Evolutionary conservation across 1,140 invertebrate species (phyloP), one percentile per base, ranked within the genome.

Genomic region (Eupristina koningsbergeri): DNA sequence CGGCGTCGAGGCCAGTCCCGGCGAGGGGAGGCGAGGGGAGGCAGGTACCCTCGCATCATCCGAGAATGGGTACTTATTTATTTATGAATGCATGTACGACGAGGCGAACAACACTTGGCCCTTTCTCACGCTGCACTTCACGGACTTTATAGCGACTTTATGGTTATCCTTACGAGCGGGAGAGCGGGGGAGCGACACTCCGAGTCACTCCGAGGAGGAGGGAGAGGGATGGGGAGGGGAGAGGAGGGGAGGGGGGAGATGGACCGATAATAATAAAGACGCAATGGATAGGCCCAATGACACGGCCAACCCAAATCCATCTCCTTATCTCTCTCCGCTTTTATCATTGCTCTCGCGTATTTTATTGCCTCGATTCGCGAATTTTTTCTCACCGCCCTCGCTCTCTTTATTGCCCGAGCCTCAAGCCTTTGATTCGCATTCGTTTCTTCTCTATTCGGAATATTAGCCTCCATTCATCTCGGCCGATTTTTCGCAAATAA

Each of bases 121-220:
- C 73, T 85, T 85, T 85, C 85, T 85, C 85, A 85, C 85, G 85
- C 81, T 85, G 84, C 76, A 85, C 84, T 80, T 83, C 50, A 74
- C 76, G 41, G 73, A 78, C 84, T 81, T 85, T 81, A 85, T 74
- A 61, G 79, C 80, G 80, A 67, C 78, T 85, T 82, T 79, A 75
- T 77, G 75, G 41, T 81, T 79, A 81, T 79, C 75, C 80, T 78
- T 81, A 61, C 36, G 45, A 53, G 53, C n/a, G n/a, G n/a, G n/a
- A n/a, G 50, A 45, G 80, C 39, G 69, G 22, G 36, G 9, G 3
- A 71, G 64, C 34, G 13, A 36, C 64, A 69, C 34, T 13, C 39
- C 13, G 39, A 11, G 63, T 13, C 0, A 41, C n/a, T n/a, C n/a
- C n/a, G 26, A 1, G 17, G 71, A 36, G 22, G 64, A 17, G 13